Base-by-base conservation (phyloP, 37 sponge, comb jelly and placozoan species). In the Beroe ovata region DNA sequence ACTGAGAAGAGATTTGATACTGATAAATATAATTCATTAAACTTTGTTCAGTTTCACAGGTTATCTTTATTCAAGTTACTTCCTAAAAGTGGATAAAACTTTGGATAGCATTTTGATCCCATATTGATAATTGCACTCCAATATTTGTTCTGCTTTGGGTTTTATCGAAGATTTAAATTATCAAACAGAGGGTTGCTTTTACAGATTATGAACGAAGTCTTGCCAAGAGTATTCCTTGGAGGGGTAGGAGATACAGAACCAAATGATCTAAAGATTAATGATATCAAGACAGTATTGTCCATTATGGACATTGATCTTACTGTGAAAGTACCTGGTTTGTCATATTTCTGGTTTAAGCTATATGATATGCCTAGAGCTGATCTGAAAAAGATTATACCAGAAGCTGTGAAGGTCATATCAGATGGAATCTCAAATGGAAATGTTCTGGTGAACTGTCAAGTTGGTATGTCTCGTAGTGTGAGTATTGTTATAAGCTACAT, bases 391-490 rank as follows among this genome's bases (percentile, higher is more conserved):
- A 19, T 26, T 4, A 32, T 77, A 3, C 84, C 84, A 4, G 38
- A 33, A 0, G 26, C n/a, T 77, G 25, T 77, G 1, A 23, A 19
- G 6, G 0, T 77, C 2, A 40, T 77, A 30, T 77, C 84, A 42
- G 84, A 39, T 14, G 26, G 25, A 33, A 39, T 77, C 26, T 16
- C 25, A 8, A 20, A 39, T 28, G 84, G 84, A 4, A 77, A 77
- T 77, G 38, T 77, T 39, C 38, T 77, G 2, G 84, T 77, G 11
- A 42, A 77, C 38, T 77, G 84, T 42, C 84, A 77, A 77, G 84
- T 77, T 40, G 84, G 84, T 25, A 77, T 77, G 84, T 77, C 84
- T 41, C 84, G 84, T 26, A 77, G 84, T 23, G 84, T 77, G 3
- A 77, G 28, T 40, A n/a, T 35, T 8, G 33, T 77, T 28, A 39